phyloP scores from a whole-genome alignment of 1,140 invertebrate genomes.

The Muscidifurax raptorellus region DNA sequence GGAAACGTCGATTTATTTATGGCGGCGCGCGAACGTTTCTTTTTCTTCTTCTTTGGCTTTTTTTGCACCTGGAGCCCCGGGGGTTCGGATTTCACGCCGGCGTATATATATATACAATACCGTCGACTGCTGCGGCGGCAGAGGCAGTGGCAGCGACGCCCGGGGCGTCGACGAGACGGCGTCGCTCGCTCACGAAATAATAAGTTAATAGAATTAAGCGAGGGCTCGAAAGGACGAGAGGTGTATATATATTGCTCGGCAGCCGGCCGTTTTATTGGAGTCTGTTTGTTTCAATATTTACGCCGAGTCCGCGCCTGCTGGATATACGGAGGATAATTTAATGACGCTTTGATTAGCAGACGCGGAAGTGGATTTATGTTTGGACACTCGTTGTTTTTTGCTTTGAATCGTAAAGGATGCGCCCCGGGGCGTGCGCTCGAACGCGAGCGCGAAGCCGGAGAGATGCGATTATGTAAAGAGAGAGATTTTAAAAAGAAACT shows the following conservation, averaged over 20 bases:
- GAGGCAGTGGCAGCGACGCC: not conserved
- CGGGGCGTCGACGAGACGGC: not conserved
- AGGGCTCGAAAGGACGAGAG: not conserved
- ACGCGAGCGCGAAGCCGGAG: not conserved
- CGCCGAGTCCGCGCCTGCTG: not conserved
- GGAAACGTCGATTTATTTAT: slow-evolving; percentile 33
- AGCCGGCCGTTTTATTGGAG: slow-evolving; percentile 5
- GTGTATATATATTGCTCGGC: not conserved
- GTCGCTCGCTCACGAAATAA: slow-evolving; percentile 8
- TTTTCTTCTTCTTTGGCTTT: not conserved
- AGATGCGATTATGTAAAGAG: not conserved
- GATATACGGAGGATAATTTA: slow-evolving; percentile 12
- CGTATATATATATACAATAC: not conserved
- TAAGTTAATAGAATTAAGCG: slow-evolving; percentile 44
- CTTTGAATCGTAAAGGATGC: slow-evolving; percentile 7
- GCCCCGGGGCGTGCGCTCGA: not conserved
- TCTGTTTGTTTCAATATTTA: slow-evolving; percentile 25
- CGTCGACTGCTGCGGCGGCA: not conserved
- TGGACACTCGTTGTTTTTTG: not conserved
- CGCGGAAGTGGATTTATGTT: not conserved
- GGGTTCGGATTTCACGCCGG: not conserved
- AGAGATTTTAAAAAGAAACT: not conserved
- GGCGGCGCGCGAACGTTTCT: not conserved
- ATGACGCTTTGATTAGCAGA: slow-evolving; percentile 26
- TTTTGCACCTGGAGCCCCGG: slow-evolving; percentile 6